These are phyloP conservation scores for Allacma fusca DNA, from an alignment of 2,888 invertebrate genomes.

Conservation along the genomic window DNA sequence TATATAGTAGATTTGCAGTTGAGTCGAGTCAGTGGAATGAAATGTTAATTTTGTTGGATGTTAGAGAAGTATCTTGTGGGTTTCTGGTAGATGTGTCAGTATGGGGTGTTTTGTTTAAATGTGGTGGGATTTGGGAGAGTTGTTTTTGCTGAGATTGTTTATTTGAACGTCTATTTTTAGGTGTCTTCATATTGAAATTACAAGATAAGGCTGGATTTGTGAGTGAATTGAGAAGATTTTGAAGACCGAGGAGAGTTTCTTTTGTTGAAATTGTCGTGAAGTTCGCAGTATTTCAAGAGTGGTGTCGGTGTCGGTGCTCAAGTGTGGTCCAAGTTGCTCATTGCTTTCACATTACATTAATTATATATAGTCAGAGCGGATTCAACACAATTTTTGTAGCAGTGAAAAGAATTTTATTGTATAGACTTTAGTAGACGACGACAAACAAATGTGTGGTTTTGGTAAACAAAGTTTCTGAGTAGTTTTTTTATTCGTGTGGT, in stretches of 20 bases:
- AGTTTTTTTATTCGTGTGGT: too few relatives aligned
- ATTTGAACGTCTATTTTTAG: constrained; percentile 16
- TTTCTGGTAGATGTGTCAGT: too few relatives aligned
- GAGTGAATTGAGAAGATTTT: neutral
- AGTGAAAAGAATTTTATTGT: neutral
- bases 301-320: constrained; percentile 20
- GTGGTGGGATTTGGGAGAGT: neutral
- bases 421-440: too few relatives aligned
- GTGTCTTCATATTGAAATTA: constrained; percentile 7
- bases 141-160: neutral
- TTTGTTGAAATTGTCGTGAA: neutral
- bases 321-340: constrained; percentile 26
- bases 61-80: neutral
- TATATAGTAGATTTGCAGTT: too few relatives aligned
- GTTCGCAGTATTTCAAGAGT: neutral
- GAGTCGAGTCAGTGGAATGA: too few relatives aligned
- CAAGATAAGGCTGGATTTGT: constrained; percentile 15
- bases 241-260: neutral
- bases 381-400: neutral
- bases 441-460: too few relatives aligned
- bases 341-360: neutral
- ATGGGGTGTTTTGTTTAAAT: too few relatives aligned
- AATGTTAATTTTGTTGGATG: too few relatives aligned
- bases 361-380: neutral
- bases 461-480: too few relatives aligned